Evolutionary conservation across 64 coral and sea anemone species (phyloP), one percentile per base, ranked within the genome.

Genomic region (Exaiptasia diaphana): DNA sequence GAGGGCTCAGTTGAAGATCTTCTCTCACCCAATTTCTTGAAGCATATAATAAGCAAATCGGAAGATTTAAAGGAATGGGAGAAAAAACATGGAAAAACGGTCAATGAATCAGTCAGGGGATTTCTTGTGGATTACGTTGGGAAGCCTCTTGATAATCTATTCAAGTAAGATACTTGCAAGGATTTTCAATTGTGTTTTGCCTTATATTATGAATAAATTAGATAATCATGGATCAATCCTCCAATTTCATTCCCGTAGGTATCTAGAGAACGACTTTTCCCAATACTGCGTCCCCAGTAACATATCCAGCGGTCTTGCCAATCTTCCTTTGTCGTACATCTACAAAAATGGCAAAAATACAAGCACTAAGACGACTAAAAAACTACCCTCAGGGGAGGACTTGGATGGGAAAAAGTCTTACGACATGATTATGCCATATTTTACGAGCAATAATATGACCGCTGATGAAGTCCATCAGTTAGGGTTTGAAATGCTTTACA

Each of bases 261-360:
- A 45, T 48, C 30, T 86, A 20, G 58, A 86, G 62, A 76, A 43
- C 35, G 73, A 86, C 4, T 50, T 61, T 45, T 11, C 74, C 9
- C 32, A 67, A 20, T 42, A 86, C 41, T 86, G 83, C 23, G 71
- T 86, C 21, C 83, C 83, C 20, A 86, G 72, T 22, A 50, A 22
- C 2, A 41, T 86, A 50, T 86, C 83, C 18, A 86, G 83, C 56
- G 83, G 83, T 41, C 43, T 86, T 14, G 83, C 72, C 30, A 86
- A 20, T 4, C 83, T 68, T 53, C 83, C 83, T 0, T 40, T 86
- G 7, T 64, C 55, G 15, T 64, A 77, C 22, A 62, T 86, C n/a
- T 86, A 67, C n/a, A 23, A 50, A 3, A 77, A 86, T 53, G 83
- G 83, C 13, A 77, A 18, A 1, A 14, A 22, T 34, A 86, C 83